Percentiles rank a stretch among this genome's conserved stretches.
Conservation (phyloP, 2,797 vertebrate genomes). For the Apogon hyalosoma region DNA sequence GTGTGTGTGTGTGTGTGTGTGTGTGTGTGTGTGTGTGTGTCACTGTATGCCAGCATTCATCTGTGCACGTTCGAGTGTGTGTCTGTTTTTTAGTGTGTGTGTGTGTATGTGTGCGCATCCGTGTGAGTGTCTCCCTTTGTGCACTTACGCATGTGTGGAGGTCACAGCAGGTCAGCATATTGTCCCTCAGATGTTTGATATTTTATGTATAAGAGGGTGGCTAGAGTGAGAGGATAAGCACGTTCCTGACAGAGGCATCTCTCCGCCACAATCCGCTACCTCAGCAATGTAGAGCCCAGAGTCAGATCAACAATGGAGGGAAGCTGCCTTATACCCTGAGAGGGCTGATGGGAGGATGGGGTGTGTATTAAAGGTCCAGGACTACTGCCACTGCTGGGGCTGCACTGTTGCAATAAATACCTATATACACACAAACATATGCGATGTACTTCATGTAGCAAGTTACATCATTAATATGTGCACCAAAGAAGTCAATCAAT, state of each 20-base stretch:
- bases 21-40: slow-evolving; percentile 71
- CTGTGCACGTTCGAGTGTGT: slow-evolving; percentile 50
- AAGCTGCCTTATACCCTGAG: slow-evolving; percentile 59
- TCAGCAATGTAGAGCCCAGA: slow-evolving; percentile 80
- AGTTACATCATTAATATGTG: slow-evolving; percentile 15
- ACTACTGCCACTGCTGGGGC: slow-evolving; percentile 24
- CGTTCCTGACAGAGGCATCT: slow-evolving; percentile 90
- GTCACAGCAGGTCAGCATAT: slow-evolving; percentile 97
- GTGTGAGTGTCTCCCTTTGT: slow-evolving; percentile 58
- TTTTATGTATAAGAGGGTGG: slow-evolving; percentile 93
- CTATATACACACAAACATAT: slow-evolving; percentile 34
- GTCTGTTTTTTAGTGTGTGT: slow-evolving; percentile 68
- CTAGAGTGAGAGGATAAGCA: slow-evolving; percentile 90
- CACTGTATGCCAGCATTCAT: slow-evolving; percentile 73
- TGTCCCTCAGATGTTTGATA: slow-evolving; percentile 98
- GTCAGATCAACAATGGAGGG: slow-evolving; percentile 75
- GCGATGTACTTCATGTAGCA: slow-evolving; percentile 16
- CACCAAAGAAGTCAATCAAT: slow-evolving; percentile 1
- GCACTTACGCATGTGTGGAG: slow-evolving; percentile 85
- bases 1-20: slow-evolving; percentile 17
- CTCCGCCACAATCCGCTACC: slow-evolving; percentile 86
- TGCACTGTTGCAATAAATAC: slow-evolving; percentile 42
- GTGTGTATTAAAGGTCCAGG: slow-evolving; percentile 30
- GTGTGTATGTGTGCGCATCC: slow-evolving; percentile 58
- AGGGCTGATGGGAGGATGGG: slow-evolving; percentile 63